phyloP scores from a whole-genome alignment of 2,888 invertebrate genomes.

The Dryococelus australis region DNA sequence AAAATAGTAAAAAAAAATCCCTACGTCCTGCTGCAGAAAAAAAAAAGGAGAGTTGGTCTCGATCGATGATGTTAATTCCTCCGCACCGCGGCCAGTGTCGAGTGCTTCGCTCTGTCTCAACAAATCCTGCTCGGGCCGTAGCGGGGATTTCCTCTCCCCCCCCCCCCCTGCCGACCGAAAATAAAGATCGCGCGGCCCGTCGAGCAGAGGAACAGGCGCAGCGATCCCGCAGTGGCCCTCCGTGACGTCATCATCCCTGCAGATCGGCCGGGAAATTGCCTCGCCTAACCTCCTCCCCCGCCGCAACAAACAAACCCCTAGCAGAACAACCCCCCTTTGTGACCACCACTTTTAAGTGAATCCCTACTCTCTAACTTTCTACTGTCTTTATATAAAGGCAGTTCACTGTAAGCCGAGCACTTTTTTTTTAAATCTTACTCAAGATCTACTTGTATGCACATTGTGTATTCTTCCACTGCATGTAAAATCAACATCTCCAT shows the following conservation, averaged over 20 bases:
- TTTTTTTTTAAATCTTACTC: too few relatives aligned
- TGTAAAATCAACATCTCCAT: too few relatives aligned
- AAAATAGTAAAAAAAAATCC: neutral
- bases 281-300: neutral
- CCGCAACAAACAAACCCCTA: too few relatives aligned
- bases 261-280: conserved; percentile 8
- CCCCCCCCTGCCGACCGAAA: neutral
- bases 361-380: neutral
- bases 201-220: neutral
- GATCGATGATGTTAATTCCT: too few relatives aligned
- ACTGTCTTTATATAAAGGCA: too few relatives aligned
- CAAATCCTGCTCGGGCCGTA: neutral
- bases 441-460: too few relatives aligned
- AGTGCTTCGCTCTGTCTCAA: neutral
- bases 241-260: conserved; percentile 10
- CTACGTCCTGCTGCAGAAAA: neutral
- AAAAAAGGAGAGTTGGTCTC: neutral
- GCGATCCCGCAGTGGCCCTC: neutral
- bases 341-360: too few relatives aligned
- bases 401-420: too few relatives aligned
- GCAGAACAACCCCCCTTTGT: too few relatives aligned
- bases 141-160: neutral
- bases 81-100: neutral
- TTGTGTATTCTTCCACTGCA: too few relatives aligned
- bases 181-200: neutral